A percentile compares a stretch with the other conserved stretches of the same genome.
These are phyloP conservation scores for Octodon degus DNA, from an alignment of 2,113 vertebrate species.

Conservation along the genomic window DNA sequence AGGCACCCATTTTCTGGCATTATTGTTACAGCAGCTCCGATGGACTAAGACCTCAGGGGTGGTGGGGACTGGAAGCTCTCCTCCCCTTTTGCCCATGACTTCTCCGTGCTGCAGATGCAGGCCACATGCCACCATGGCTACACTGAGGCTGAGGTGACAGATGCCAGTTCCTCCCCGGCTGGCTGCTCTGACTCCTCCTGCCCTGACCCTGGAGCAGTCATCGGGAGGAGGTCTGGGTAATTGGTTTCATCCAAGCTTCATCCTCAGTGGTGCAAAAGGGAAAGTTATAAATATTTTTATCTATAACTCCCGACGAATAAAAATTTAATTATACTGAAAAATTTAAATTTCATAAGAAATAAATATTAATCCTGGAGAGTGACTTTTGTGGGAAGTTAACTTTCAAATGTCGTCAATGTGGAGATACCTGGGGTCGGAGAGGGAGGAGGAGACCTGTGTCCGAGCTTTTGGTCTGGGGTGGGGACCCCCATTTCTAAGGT, in stretches of 20 bases:
- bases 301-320: slow-evolving; percentile 78
- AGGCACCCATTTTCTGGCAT: background rate
- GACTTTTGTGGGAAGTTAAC: slow-evolving; percentile 80
- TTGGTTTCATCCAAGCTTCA: slow-evolving; percentile 55
- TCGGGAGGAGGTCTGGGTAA: slow-evolving; percentile 54
- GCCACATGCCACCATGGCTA: background rate
- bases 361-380: slow-evolving; percentile 64
- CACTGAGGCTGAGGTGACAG: background rate
- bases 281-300: slow-evolving; percentile 72
- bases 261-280: slow-evolving; percentile 54
- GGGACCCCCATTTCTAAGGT: background rate
- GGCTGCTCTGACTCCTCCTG: background rate
- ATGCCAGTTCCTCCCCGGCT: background rate
- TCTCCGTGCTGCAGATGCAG: background rate
- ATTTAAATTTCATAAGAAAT: slow-evolving; percentile 79
- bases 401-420: slow-evolving; percentile 70
- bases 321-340: slow-evolving; percentile 71
- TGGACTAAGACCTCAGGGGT: background rate
- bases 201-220: background rate
- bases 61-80: background rate
- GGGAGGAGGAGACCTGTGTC: background rate
- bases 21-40: background rate
- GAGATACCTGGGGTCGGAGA: slow-evolving; percentile 27
- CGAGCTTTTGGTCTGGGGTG: background rate
- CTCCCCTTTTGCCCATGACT: background rate